A percentile compares a stretch with the other conserved stretches of the same genome.
These are phyloP conservation scores for Pimpla rufipes DNA, from an alignment of 2,888 invertebrate genomes.

Conservation along the genomic window DNA sequence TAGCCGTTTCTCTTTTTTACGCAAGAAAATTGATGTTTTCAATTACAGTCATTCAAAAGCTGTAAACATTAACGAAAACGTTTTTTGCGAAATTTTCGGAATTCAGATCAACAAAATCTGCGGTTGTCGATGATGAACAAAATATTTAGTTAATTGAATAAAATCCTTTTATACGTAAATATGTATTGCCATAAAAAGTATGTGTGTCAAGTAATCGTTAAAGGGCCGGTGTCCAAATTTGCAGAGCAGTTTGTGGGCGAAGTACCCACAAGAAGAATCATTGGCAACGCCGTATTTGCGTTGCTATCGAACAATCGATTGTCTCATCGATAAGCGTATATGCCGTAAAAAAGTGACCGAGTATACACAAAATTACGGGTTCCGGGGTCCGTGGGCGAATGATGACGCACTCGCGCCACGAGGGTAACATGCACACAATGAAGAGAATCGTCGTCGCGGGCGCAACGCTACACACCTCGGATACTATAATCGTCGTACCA, in stretches of 20 bases:
- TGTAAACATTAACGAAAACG: background rate
- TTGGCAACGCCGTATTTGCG: constrained; percentile 1
- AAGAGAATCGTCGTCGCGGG: background rate
- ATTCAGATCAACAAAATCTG: background rate
- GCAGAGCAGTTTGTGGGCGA: background rate
- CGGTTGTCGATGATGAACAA: background rate
- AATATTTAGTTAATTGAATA: background rate
- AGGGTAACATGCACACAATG: constrained; percentile 20
- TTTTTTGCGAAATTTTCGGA: background rate
- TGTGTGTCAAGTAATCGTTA: background rate
- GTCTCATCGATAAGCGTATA: constrained; percentile 2
- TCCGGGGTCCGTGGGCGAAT: constrained; percentile 26
- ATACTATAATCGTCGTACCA: constrained; percentile 66
- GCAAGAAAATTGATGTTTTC: background rate
- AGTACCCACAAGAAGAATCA: background rate
- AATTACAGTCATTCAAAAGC: no score
- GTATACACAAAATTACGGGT: constrained; percentile 22
- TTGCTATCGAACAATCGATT: background rate
- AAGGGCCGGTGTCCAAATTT: background rate
- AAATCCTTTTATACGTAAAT: background rate
- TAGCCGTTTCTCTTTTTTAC: background rate
- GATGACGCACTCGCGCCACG: constrained; percentile 56
- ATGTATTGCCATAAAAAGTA: background rate
- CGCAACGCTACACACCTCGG: constrained; percentile 12
- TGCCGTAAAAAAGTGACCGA: background rate